phyloP scores from a whole-genome alignment of 92 coral and sea anemone genomes.

The Epizoanthus fatuus region DNA sequence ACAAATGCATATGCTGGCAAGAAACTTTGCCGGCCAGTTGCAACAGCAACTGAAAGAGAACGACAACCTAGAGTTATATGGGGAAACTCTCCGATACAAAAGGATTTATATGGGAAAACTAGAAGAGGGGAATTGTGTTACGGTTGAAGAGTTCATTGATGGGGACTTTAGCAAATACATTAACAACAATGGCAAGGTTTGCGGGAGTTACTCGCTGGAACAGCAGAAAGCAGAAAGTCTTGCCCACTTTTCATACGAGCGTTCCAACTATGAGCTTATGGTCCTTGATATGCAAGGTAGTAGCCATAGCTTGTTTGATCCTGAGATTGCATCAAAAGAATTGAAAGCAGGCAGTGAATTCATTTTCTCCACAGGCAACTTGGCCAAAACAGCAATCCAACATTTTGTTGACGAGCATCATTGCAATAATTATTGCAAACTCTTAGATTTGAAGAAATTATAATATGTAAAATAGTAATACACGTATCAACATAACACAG shows the following conservation, averaged over 20 bases:
- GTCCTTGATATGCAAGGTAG: conserved; percentile 54
- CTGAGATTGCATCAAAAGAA: conserved; percentile 50
- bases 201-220: conserved; percentile 30
- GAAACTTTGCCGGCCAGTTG: conserved; percentile 54
- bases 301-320: conserved; percentile 50
- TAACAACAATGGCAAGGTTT: conserved; percentile 70
- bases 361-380: background rate
- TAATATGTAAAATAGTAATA: no score
- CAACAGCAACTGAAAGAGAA: background rate
- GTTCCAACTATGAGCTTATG: conserved; percentile 33
- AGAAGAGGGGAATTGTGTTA: conserved; percentile 58
- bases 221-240: conserved; percentile 63
- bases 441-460: background rate
- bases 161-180: conserved; percentile 68
- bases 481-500: no score
- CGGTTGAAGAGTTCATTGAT: conserved; percentile 70
- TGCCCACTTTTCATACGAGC: conserved; percentile 42
- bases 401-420: background rate
- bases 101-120: conserved; percentile 39
- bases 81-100: conserved; percentile 40
- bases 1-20: conserved; percentile 74
- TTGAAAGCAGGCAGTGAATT: conserved; percentile 15
- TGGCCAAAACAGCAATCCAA: background rate
- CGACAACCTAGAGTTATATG: conserved; percentile 31
- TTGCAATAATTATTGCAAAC: background rate